Evolutionary conservation across 1,140 invertebrate genomes (phyloP).

Genomic region (Cotesia vestalis): DNA sequence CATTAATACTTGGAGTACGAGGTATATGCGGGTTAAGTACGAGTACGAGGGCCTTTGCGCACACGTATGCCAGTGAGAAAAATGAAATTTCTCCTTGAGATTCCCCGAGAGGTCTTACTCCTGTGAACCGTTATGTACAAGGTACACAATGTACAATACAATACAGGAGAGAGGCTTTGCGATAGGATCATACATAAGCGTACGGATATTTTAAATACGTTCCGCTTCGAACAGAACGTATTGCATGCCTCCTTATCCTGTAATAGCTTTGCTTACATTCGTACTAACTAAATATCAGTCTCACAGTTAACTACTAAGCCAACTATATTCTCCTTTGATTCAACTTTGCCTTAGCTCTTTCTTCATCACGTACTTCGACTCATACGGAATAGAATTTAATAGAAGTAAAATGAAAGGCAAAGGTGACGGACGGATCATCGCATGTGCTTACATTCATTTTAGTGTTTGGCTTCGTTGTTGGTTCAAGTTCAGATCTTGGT

Average conservation of each 20-base stretch:
- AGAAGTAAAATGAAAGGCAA: conserved; percentile 33
- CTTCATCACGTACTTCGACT: no score
- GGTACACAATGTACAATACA: conserved; percentile 1
- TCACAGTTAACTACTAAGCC: no score
- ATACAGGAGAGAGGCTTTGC: conserved; percentile 9
- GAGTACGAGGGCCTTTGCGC: background rate
- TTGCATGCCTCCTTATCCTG: conserved; percentile 14
- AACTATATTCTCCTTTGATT: background rate
- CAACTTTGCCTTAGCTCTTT: no score
- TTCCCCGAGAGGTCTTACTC: conserved; percentile 24
- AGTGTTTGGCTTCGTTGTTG: background rate
- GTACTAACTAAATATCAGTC: background rate
- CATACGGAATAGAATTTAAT: no score
- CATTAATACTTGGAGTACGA: no score
- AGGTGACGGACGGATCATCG: conserved; percentile 42
- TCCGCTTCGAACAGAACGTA: conserved; percentile 9
- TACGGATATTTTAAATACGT: conserved; percentile 33
- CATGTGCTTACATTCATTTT: conserved; percentile 23
- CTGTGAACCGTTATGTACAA: conserved; percentile 24
- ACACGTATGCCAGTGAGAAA: conserved; percentile 16
- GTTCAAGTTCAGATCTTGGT: conserved; percentile 53
- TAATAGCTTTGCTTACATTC: conserved; percentile 3
- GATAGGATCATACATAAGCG: conserved; percentile 16
- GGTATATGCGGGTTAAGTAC: background rate
- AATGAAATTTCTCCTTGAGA: conserved; percentile 30